Conservation (phyloP, 2,797 vertebrate species). For the Neosalanx taihuensis region DNA sequence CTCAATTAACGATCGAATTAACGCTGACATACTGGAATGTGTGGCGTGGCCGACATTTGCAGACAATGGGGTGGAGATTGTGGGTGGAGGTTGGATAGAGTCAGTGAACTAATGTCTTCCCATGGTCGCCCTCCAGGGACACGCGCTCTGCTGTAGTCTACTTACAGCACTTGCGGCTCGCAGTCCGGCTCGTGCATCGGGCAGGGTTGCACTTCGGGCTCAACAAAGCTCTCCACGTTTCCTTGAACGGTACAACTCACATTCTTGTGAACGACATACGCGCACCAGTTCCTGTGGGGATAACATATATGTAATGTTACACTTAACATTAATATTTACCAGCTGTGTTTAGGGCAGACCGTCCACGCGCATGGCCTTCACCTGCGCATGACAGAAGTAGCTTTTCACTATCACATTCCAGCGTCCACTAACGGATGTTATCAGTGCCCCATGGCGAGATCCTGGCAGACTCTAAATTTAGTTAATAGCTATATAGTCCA, state of each 20-base stretch:
- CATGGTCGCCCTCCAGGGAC: neutral
- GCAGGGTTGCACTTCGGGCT: conserved; percentile 82
- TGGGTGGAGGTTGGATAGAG: too few relatives aligned
- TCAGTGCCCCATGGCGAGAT: neutral
- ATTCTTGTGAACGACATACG: conserved; percentile 91
- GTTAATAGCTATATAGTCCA: too few relatives aligned
- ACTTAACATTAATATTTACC: too few relatives aligned
- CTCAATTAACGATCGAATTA: too few relatives aligned
- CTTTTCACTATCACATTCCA: neutral
- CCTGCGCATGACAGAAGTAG: conserved; percentile 2
- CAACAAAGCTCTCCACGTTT: conserved; percentile 84
- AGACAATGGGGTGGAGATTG: too few relatives aligned
- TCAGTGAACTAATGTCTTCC: neutral
- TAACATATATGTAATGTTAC: conserved; percentile 6
- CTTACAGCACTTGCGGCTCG: conserved; percentile 86
- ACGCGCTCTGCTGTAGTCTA: conserved; percentile 23
- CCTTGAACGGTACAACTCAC: conserved; percentile 92
- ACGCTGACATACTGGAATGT: too few relatives aligned
- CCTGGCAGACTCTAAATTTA: neutral
- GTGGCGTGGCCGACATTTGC: too few relatives aligned
- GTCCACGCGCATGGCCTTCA: neutral
- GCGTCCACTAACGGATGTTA: neutral
- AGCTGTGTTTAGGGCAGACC: neutral
- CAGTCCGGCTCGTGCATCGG: conserved; percentile 81
- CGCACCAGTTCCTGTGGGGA: conserved; percentile 91